These are phyloP conservation scores for Anguilla pacifica DNA, from an alignment of 2,797 vertebrate genomes.

Conservation along the genomic window DNA sequence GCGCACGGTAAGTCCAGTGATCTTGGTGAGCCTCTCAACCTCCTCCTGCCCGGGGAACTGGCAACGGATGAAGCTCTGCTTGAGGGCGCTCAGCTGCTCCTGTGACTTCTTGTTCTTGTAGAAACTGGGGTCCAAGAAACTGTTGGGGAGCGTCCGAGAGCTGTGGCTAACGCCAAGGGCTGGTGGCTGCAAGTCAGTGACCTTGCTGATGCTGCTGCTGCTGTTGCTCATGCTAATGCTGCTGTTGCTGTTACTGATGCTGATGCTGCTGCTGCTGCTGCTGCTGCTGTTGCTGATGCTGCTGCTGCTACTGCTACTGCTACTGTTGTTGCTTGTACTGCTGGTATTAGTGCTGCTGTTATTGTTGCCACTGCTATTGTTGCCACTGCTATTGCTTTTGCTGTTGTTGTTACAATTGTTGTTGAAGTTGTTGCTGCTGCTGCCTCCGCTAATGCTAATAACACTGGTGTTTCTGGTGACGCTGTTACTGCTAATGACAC, in stretches of 20 bases:
- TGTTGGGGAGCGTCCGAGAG: slow-evolving; percentile 72
- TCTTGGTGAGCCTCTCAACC: slow-evolving; percentile 87
- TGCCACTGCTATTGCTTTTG: slow-evolving; percentile 6
- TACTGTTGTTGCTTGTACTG: slow-evolving; percentile 34
- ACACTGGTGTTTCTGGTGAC: slow-evolving; percentile 34
- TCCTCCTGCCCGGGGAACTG: slow-evolving; percentile 94
- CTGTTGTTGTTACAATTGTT: slow-evolving; percentile 20
- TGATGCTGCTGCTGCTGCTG: neutral
- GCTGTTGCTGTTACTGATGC: neutral
- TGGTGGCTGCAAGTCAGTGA: slow-evolving; percentile 63
- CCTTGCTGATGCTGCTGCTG: slow-evolving; percentile 41
- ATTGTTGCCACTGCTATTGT: neutral
- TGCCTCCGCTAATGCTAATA: slow-evolving; percentile 26
- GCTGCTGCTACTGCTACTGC: neutral
- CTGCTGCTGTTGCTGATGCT: neutral
- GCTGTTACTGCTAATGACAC: slow-evolving; percentile 52
- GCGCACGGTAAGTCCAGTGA: slow-evolving; percentile 87
- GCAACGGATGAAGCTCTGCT: slow-evolving; percentile 86
- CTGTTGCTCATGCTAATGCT: neutral
- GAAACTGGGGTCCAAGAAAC: slow-evolving; percentile 82
- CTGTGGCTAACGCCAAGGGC: slow-evolving; percentile 68
- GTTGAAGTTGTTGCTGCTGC: slow-evolving; percentile 44
- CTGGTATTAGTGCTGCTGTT: neutral
- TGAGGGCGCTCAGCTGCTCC: slow-evolving; percentile 87
- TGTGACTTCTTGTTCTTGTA: slow-evolving; percentile 96